Conservation (phyloP, 2,888 invertebrate genomes). For the Chrysolina americana region DNA sequence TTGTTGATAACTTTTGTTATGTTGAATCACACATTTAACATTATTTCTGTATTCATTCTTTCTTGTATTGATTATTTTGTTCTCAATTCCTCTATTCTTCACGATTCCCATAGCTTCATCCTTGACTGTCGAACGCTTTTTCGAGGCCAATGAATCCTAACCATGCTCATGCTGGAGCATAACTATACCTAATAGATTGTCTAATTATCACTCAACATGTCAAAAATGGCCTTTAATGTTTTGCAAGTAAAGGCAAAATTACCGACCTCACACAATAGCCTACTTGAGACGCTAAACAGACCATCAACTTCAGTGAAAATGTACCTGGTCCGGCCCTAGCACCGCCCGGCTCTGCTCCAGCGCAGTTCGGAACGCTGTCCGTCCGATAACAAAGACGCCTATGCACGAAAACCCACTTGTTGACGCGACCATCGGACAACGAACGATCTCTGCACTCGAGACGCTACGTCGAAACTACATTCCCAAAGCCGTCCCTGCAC, state of each 20-base stretch:
- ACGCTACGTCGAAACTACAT: conserved; percentile 33
- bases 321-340: conserved; percentile 22
- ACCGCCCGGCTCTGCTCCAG: conserved; percentile 24
- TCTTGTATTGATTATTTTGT: too few species aligned
- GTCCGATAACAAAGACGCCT: conserved; percentile 42
- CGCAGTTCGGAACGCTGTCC: neutral
- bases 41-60: too few species aligned
- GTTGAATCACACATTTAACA: too few species aligned
- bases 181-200: too few species aligned
- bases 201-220: too few species aligned
- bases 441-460: conserved; percentile 39
- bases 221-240: too few species aligned
- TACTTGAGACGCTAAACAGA: neutral
- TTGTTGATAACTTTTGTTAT: too few species aligned
- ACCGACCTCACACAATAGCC: neutral
- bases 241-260: neutral
- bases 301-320: neutral
- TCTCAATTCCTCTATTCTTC: too few species aligned
- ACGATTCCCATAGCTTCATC: too few species aligned
- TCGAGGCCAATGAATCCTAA: too few species aligned
- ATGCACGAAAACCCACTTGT: conserved; percentile 44
- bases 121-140: too few species aligned
- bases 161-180: too few species aligned
- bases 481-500: conserved; percentile 36
- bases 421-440: conserved; percentile 29